A percentile compares a stretch with the other conserved stretches of the same genome.
phyloP scores from a whole-genome alignment of 2,113 vertebrate genomes.

The Myotis lucifugus region DNA sequence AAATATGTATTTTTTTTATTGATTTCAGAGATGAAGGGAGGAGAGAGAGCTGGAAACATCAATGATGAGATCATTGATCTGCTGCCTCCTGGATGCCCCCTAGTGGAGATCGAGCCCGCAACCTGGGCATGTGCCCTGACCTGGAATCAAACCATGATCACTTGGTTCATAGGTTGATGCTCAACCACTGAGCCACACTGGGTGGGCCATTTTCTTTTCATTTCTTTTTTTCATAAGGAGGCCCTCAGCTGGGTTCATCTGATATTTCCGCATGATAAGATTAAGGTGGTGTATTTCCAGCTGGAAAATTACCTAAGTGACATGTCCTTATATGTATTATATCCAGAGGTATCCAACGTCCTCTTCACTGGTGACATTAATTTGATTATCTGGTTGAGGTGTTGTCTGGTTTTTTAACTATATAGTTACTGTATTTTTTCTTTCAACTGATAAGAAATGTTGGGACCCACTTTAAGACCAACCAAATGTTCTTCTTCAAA shows the following conservation, averaged over 20 bases:
- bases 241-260: background rate
- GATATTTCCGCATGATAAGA: background rate
- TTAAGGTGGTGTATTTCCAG: background rate
- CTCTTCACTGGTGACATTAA: background rate
- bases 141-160: no score
- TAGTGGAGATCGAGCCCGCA: no score
- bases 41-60: no score
- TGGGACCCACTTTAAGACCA: background rate
- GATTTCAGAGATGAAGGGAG: no score
- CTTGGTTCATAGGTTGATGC: no score
- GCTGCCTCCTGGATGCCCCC: no score
- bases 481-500: constrained; percentile 3
- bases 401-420: background rate
- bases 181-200: no score
- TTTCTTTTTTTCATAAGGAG: no score
- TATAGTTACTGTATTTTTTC: background rate
- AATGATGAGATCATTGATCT: no score
- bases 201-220: no score
- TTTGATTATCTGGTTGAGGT: background rate
- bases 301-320: background rate
- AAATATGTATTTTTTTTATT: no score
- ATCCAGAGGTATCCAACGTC: background rate
- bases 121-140: no score
- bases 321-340: background rate
- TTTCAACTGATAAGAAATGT: background rate